Base-by-base conservation (phyloP, 2,113 vertebrate species). In the Bufo bufo region DNA sequence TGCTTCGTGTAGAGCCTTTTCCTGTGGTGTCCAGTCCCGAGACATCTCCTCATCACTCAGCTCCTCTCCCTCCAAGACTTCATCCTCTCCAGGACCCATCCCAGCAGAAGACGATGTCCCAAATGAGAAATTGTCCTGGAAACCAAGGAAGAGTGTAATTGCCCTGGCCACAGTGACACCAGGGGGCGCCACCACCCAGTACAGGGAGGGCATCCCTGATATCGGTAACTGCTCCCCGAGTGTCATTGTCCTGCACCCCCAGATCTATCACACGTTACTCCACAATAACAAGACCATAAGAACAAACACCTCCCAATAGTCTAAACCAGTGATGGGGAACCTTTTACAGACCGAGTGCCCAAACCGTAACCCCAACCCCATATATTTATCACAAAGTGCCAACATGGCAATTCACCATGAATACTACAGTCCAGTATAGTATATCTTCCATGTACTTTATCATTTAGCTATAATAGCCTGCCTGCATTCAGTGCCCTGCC, bases 1-100 rank as follows among this genome's bases (percentile, higher is more conserved):
- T 0, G 96, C 96, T 89, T 97, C 96, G 5, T 97, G 95, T 66
- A 96, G 92, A 0, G 95, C 93, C 85, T 97, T 97, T 92, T 97
- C 96, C 92, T 96, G 96, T 4, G 95, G 95, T 5, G 95, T 96
- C 96, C 96, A 96, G 89, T 95, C 91, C 0, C 92, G 95, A 0
- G 95, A 92, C 85, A 94, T 93, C 90, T 95, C 96, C 0, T 50
- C 88, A 10, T 95, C 96, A 0, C 91, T 92, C 85, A 95, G 90
- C 17, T 92, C 89, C 50, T 91, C 90, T 0, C 84, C 93, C 0
- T 95, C 92, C 0, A 93, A 93, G 4, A 77, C 90, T 0, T 90
- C 90, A 0, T 90, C 89, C 3, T 87, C 89, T 19, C 91, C 91
- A 0, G 59, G 65, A 16, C 50, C 82, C 17, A 8, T 90, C 52